Percentiles rank a stretch among this genome's conserved stretches.
phyloP scores from a whole-genome alignment of 2,888 invertebrate species.

The Tetragonula carbonaria region DNA sequence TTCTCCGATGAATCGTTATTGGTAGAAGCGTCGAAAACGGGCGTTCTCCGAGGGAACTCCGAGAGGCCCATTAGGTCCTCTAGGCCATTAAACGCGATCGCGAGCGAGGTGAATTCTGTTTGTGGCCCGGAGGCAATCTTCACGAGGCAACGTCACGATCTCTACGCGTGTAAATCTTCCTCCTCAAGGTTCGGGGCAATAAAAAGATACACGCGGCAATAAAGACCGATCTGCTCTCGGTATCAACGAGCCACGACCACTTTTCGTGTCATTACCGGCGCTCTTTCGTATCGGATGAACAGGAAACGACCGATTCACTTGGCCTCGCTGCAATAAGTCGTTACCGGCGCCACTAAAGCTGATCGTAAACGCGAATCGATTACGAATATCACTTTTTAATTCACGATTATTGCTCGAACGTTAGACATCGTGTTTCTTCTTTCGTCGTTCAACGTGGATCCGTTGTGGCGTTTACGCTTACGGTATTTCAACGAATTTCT shows the following conservation, averaged over 20 bases:
- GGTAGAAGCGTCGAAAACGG: slow-evolving; percentile 11
- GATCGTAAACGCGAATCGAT: slow-evolving; percentile 48
- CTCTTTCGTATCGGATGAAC: slow-evolving; percentile 40
- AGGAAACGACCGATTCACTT: slow-evolving; percentile 46
- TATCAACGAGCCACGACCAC: slow-evolving; percentile 36
- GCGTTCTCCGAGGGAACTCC: slow-evolving; percentile 5
- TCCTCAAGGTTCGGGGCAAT: slow-evolving; percentile 30
- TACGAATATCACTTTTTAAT: slow-evolving; percentile 42
- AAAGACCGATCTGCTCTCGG: slow-evolving; percentile 44
- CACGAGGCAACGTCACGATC: slow-evolving; percentile 18
- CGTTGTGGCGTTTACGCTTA: not conserved
- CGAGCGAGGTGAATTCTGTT: slow-evolving; percentile 30
- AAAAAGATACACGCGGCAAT: slow-evolving; percentile 52
- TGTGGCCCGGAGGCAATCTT: slow-evolving; percentile 19
- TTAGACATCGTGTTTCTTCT: not conserved
- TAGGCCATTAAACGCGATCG: slow-evolving; percentile 34
- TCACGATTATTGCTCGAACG: slow-evolving; percentile 16
- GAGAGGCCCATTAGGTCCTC: slow-evolving; percentile 20
- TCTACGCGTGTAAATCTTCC: slow-evolving; percentile 40
- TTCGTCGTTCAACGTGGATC: slow-evolving; percentile 1
- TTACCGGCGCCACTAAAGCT: slow-evolving; percentile 34
- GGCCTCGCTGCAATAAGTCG: slow-evolving; percentile 35
- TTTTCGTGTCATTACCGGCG: slow-evolving; percentile 51
- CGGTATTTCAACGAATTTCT: too few relatives aligned
- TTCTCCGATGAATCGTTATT: slow-evolving; percentile 20